Evolutionary conservation across 2,113 vertebrate species (phyloP).

Genomic region (Chionodraco myersi): DNA sequence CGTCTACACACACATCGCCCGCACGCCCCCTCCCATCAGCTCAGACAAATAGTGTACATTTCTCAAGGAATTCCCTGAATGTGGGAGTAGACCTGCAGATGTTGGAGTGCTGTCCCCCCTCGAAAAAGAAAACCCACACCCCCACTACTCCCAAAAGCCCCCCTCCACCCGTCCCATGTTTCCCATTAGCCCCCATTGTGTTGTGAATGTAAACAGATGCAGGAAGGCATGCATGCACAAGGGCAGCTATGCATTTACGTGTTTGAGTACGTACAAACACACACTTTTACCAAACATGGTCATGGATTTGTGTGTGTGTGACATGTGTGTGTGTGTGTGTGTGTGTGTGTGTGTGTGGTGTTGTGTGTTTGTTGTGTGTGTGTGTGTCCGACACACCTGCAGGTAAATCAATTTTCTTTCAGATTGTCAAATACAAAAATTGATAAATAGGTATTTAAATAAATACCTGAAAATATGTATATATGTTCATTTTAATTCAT

Average conservation of each 20-base stretch:
- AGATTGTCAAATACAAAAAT: no score
- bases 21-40: background rate
- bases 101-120: constrained; percentile 33
- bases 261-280: background rate
- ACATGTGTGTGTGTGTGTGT: background rate
- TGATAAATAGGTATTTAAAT: no score
- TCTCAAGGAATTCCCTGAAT: constrained; percentile 69
- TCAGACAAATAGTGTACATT: constrained; percentile 50
- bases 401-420: background rate
- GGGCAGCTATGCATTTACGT: constrained; percentile 14
- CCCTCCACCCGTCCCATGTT: constrained; percentile 32
- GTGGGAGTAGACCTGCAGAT: constrained; percentile 72
- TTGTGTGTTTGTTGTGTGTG: constrained; percentile 4
- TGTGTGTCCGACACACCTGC: background rate
- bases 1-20: constrained; percentile 44
- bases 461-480: no score
- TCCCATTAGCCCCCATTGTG: constrained; percentile 29
- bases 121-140: background rate
- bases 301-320: background rate
- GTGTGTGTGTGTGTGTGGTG: background rate
- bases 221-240: constrained; percentile 1
- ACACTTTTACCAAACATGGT: background rate
- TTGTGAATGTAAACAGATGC: constrained; percentile 34
- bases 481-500: no score
- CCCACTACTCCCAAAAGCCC: constrained; percentile 21